A percentile compares a stretch with the other conserved stretches of the same genome.
Evolutionary conservation across 2,113 vertebrate species (phyloP).

Genomic region (Psilopogon haemacephalus): DNA sequence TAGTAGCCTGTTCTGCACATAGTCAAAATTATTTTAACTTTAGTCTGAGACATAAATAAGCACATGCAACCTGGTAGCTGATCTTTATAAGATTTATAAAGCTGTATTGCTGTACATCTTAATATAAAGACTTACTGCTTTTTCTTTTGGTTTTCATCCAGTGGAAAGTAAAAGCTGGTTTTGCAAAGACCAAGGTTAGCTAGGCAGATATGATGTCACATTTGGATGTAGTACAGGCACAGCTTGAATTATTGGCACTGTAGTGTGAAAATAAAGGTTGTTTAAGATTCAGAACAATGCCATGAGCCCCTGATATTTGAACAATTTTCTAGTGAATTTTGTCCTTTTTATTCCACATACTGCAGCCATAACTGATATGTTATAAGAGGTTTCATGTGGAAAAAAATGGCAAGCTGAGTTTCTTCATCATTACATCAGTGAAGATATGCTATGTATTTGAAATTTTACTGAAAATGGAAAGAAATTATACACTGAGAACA

Average conservation of each 20-base stretch:
- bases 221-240: conserved; percentile 38
- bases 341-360: conserved; percentile 43
- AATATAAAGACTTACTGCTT: neutral
- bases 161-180: neutral
- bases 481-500: neutral
- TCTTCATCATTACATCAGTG: neutral
- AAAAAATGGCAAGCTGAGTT: neutral
- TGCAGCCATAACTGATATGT: neutral
- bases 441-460: neutral
- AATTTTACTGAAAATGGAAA: neutral
- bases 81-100: neutral
- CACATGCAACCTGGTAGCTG: neutral
- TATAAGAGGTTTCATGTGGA: neutral
- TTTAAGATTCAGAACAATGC: conserved; percentile 44
- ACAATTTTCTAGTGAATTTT: conserved; percentile 34
- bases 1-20: neutral
- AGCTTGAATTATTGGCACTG: conserved; percentile 41
- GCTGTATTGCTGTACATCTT: neutral
- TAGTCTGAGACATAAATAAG: neutral
- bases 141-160: neutral
- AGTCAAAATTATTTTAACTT: conserved; percentile 25
- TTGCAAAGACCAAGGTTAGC: conserved; percentile 2
- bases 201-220: neutral
- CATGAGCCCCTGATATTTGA: conserved; percentile 18
- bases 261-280: conserved; percentile 44